Base-by-base conservation (phyloP, 2,797 vertebrate genomes). In the Tokudaia tokunoshimensis region DNA sequence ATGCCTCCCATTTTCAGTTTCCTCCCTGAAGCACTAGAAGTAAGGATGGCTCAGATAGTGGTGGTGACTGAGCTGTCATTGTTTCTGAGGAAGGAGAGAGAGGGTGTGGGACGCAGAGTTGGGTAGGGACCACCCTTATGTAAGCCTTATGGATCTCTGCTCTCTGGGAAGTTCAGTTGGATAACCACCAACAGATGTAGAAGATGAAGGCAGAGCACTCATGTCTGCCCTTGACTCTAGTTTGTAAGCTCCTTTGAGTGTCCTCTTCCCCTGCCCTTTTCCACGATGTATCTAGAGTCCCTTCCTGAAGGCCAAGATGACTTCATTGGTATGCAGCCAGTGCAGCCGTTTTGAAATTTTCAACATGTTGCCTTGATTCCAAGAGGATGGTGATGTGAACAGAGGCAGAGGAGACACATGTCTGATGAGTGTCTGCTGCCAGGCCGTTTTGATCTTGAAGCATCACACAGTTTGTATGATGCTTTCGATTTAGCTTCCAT, bases 21-120 rank as follows among this genome's bases (percentile, higher is more conserved):
- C 96, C 50, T 97, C 82, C 89, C 91, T 31, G 86, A 94, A 94
- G 89, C 84, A 22, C 65, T 0, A 0, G 55, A 90, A 93, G 94
- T 96, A 80, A 95, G 95, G 78, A 86, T 76, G 92, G 70, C 50
- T 80, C 57, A 6, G 1, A 11, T 0, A 3, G 41, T 1, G 31
- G n/a, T 29, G 52, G 37, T 44, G 9, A 44, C 31, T 8, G 5
- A 19, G 19, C 59, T 65, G 61, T 37, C 41, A 59, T 74, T 78
- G 57, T 83, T 94, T 85, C 67, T 1, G 10, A 89, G 87, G 87
- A 67, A 59, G 29, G 41, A 59, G 37, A 59, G 50, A 1, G 10
- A n/a, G 15, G 1, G 26, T 11, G 11, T n/a, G 59, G 61, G 31
- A 0, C 20, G 4, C 84, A 57, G 65, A 65, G 17, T 24, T 83